These are phyloP conservation scores for Ataeniobius toweri DNA, from an alignment of 2,797 vertebrate species.

Conservation along the genomic window DNA sequence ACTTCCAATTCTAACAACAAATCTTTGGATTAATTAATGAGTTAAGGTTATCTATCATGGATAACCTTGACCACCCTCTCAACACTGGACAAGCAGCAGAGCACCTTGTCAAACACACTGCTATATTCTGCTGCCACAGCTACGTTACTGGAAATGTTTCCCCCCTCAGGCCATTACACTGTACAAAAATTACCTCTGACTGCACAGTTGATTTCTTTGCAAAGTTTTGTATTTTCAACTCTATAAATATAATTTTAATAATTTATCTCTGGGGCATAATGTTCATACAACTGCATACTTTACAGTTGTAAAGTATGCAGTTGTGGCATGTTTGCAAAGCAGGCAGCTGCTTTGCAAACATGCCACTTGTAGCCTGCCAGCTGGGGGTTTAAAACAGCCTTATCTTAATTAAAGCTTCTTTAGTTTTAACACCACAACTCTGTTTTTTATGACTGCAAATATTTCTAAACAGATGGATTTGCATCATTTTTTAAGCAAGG, in stretches of 20 bases:
- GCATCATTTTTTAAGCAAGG: background rate
- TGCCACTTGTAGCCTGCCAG: background rate
- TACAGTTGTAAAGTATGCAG: background rate
- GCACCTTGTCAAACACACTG: background rate
- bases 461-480: background rate
- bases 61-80: background rate
- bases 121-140: background rate
- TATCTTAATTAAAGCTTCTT: background rate
- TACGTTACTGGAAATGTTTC: background rate
- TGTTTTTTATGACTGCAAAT: background rate
- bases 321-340: too few species aligned
- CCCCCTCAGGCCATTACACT: background rate
- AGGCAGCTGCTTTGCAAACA: background rate
- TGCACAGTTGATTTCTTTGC: background rate
- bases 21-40: background rate
- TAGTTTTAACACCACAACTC: background rate
- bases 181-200: background rate
- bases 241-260: background rate
- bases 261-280: background rate
- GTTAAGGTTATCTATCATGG: background rate
- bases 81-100: background rate
- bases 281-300: background rate
- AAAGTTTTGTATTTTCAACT: background rate
- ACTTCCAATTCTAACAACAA: too few species aligned
- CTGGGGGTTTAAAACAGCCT: background rate